These are phyloP conservation scores for Liasis olivaceus DNA, from an alignment of 2,797 vertebrate species.

Conservation along the genomic window DNA sequence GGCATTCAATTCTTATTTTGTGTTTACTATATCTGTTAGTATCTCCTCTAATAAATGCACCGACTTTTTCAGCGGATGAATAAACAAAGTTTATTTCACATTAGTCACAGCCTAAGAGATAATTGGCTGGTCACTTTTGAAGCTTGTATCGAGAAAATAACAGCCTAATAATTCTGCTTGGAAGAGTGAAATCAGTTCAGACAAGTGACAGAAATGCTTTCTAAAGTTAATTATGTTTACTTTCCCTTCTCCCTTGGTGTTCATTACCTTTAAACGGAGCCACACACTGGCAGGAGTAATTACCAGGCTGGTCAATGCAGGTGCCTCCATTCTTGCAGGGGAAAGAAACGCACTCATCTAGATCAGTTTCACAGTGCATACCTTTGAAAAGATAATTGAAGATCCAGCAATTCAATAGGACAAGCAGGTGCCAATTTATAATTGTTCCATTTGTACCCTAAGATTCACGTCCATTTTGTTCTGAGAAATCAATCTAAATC, in stretches of 20 bases:
- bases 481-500: slow-evolving; percentile 28
- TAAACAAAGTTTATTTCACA: slow-evolving; percentile 49
- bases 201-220: slow-evolving; percentile 83
- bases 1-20: neutral
- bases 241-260: slow-evolving; percentile 78
- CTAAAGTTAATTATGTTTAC: slow-evolving; percentile 87
- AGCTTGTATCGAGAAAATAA: slow-evolving; percentile 67
- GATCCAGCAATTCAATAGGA: slow-evolving; percentile 48
- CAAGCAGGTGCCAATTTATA: slow-evolving; percentile 41
- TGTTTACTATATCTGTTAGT: neutral
- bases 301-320: slow-evolving; percentile 85
- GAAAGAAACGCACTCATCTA: slow-evolving; percentile 80
- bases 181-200: slow-evolving; percentile 76
- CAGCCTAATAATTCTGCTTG: slow-evolving; percentile 71
- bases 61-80: neutral
- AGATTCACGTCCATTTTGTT: slow-evolving; percentile 19
- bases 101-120: slow-evolving; percentile 31
- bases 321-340: slow-evolving; percentile 83
- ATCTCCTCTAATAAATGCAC: slow-evolving; percentile 30
- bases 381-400: slow-evolving; percentile 73
- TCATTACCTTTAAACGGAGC: slow-evolving; percentile 93
- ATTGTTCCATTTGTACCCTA: slow-evolving; percentile 39
- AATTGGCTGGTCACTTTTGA: slow-evolving; percentile 54
- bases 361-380: slow-evolving; percentile 77
- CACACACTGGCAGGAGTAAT: slow-evolving; percentile 87